Percentiles rank a stretch among this genome's conserved stretches.
Conservation (phyloP, 1,140 invertebrate species). For the Bicyclus anynana region DNA sequence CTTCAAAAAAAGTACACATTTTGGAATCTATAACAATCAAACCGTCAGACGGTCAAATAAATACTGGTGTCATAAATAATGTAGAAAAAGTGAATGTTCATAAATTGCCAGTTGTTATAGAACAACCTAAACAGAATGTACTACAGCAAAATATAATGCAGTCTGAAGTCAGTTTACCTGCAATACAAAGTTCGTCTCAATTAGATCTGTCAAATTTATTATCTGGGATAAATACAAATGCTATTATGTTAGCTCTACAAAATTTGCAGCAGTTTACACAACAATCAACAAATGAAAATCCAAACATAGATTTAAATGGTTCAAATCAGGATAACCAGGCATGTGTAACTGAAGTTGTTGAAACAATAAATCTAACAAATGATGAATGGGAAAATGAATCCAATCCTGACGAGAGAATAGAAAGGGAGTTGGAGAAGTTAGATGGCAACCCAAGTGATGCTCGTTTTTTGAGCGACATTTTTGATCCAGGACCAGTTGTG, state of each 20-base stretch:
- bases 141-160: slow-evolving; percentile 1
- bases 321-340: slow-evolving; percentile 17
- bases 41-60: slow-evolving; percentile 16
- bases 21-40: slow-evolving; percentile 44
- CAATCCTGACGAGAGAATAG: slow-evolving; percentile 59
- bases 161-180: slow-evolving; percentile 9
- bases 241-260: slow-evolving; percentile 57
- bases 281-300: slow-evolving; percentile 11
- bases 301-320: slow-evolving; percentile 8
- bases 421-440: slow-evolving; percentile 52
- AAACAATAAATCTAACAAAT: slow-evolving; percentile 68
- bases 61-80: neutral
- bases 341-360: slow-evolving; percentile 16
- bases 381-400: slow-evolving; percentile 71
- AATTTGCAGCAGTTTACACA: slow-evolving; percentile 56
- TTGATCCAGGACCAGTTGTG: slow-evolving; percentile 66
- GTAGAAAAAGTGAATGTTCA: neutral
- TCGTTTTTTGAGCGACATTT: slow-evolving; percentile 73
- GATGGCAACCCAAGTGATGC: slow-evolving; percentile 60
- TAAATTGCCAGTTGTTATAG: slow-evolving; percentile 2
- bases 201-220: slow-evolving; percentile 53
- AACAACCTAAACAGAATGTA: slow-evolving; percentile 4
- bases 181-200: slow-evolving; percentile 19
- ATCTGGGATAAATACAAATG: slow-evolving; percentile 59
- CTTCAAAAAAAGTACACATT: slow-evolving; percentile 53